Evolutionary conservation across 2,797 vertebrate genomes (phyloP).

Genomic region (Gymnoscopelus microlampas): DNA sequence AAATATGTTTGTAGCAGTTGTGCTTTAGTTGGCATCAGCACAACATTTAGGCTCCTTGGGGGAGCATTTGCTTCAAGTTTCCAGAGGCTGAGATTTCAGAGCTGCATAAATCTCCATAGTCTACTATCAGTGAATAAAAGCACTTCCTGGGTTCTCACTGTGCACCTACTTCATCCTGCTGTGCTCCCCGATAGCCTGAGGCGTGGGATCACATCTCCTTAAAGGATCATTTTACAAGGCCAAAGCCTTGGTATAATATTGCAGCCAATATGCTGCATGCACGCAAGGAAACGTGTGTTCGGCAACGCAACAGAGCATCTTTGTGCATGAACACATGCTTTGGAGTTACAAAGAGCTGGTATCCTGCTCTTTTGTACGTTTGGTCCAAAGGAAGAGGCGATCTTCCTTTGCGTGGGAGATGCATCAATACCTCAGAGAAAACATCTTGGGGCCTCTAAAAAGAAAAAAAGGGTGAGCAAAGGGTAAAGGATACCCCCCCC

Average conservation of each 20-base stretch:
- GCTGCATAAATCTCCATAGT: constrained; percentile 62
- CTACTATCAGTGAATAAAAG: constrained; percentile 45
- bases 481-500: constrained; percentile 53
- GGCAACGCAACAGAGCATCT: not conserved
- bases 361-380: constrained; percentile 58
- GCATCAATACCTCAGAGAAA: constrained; percentile 68
- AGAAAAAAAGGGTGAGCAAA: constrained; percentile 52
- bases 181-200: constrained; percentile 27
- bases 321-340: constrained; percentile 33
- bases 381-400: constrained; percentile 48
- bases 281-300: constrained; percentile 19
- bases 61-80: constrained; percentile 37
- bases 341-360: constrained; percentile 50
- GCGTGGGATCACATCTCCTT: constrained; percentile 37
- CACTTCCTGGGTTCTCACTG: constrained; percentile 59
- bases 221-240: constrained; percentile 17
- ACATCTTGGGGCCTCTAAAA: constrained; percentile 64
- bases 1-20: constrained; percentile 20
- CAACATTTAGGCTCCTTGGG: constrained; percentile 26
- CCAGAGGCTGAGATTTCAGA: constrained; percentile 51
- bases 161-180: constrained; percentile 55
- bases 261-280: not conserved
- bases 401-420: constrained; percentile 75
- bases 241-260: constrained; percentile 10
- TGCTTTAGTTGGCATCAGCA: constrained; percentile 46